Conservation (phyloP, 2,113 vertebrate species). For the Aplodontia rufa region DNA sequence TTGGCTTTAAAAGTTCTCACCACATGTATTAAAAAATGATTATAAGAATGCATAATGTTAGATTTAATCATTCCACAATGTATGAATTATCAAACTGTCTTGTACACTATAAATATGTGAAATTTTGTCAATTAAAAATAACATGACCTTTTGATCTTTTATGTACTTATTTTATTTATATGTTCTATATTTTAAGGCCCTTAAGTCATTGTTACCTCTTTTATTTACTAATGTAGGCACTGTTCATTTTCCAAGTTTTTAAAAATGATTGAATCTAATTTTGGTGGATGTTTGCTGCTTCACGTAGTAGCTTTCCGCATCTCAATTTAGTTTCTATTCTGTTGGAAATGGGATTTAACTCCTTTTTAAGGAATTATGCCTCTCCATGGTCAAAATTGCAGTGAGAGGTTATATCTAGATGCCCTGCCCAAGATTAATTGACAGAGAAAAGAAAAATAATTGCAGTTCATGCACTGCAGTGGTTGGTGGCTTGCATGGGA, state of each 20-base stretch:
- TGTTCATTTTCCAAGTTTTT: background rate
- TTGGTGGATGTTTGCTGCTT: background rate
- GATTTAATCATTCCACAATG: background rate
- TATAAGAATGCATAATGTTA: background rate
- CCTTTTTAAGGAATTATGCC: background rate
- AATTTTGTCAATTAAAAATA: background rate
- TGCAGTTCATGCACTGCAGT: background rate
- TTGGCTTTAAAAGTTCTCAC: background rate
- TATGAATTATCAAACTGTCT: background rate
- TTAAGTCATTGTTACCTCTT: background rate
- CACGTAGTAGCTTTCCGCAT: background rate
- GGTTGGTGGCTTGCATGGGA: fast-evolving
- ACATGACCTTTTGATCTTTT: background rate
- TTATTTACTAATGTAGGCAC: background rate
- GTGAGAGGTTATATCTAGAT: background rate
- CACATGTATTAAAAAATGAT: background rate
- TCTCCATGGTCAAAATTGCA: background rate
- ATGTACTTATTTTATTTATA: background rate
- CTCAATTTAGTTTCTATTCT: background rate
- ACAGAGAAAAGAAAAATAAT: background rate
- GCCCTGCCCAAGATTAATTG: background rate
- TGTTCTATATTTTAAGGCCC: background rate
- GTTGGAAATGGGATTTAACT: background rate
- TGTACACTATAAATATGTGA: background rate
- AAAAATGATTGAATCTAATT: background rate